phyloP scores from a whole-genome alignment of 2,797 vertebrate genomes.

The Thamnophis elegans region DNA sequence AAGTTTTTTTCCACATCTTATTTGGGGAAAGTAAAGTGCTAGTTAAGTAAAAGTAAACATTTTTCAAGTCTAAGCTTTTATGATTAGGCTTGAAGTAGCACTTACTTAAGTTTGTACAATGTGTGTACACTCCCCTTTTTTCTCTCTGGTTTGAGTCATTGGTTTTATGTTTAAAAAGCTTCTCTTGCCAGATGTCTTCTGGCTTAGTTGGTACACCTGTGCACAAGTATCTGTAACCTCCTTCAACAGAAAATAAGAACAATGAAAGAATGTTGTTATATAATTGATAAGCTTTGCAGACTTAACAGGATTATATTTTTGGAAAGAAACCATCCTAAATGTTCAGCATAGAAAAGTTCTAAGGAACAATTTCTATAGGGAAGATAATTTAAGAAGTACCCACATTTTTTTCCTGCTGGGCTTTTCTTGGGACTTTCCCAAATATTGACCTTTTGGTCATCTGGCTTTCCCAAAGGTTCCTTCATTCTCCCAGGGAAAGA shows the following conservation, averaged over 20 bases:
- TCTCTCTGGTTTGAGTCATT: background rate
- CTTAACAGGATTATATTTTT: constrained; percentile 8
- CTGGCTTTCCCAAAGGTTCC: background rate
- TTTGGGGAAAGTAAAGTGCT: background rate
- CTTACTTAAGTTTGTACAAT: constrained; percentile 25
- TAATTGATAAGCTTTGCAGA: background rate
- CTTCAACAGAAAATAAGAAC: constrained; percentile 4
- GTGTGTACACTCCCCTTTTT: constrained; percentile 20
- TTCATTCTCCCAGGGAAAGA: background rate
- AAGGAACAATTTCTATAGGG: background rate
- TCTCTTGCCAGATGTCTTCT: constrained; percentile 15
- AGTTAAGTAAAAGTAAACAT: background rate
- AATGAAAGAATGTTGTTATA: constrained; percentile 4
- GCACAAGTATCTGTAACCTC: constrained; percentile 12
- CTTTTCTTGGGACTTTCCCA: background rate
- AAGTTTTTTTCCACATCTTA: background rate
- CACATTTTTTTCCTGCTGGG: background rate
- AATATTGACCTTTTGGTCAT: background rate
- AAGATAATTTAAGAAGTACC: background rate
- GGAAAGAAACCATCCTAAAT: background rate
- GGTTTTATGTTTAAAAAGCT: constrained; percentile 3
- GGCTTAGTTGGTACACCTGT: constrained; percentile 24
- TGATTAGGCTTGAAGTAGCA: constrained; percentile 11
- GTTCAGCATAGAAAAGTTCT: background rate
- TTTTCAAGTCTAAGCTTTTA: constrained; percentile 13